Percentiles rank a stretch among this genome's conserved stretches.
These are phyloP conservation scores for Mesochorus sp. DNA, from an alignment of 2,888 invertebrate species.

Conservation along the genomic window DNA sequence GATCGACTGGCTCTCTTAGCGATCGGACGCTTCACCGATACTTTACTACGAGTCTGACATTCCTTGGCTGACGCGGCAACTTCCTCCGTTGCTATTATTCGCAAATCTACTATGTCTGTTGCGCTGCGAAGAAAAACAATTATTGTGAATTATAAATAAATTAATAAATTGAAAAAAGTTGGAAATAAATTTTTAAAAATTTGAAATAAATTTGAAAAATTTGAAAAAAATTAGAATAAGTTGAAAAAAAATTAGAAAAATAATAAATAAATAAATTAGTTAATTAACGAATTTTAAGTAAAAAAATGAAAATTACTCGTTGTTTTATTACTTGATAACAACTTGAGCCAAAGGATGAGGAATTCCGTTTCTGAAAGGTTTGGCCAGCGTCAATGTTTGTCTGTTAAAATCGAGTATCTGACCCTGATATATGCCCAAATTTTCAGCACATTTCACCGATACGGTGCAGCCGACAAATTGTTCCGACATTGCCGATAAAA, in stretches of 20 bases:
- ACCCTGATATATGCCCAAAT: slow-evolving; percentile 91
- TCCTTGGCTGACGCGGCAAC: slow-evolving; percentile 77
- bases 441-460: slow-evolving; percentile 91
- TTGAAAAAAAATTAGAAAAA: background rate
- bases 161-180: too few species aligned
- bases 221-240: background rate
- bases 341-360: slow-evolving; percentile 85
- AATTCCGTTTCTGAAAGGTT: slow-evolving; percentile 92
- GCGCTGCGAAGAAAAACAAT: slow-evolving; percentile 83
- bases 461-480: slow-evolving; percentile 88
- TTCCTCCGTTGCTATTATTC: slow-evolving; percentile 88
- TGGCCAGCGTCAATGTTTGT: slow-evolving; percentile 88
- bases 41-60: slow-evolving; percentile 81
- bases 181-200: too few species aligned
- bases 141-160: slow-evolving; percentile 27
- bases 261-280: too few species aligned
- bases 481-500: slow-evolving; percentile 72
- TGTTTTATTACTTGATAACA: slow-evolving; percentile 84
- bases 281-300: too few species aligned
- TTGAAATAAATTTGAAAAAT: too few species aligned
- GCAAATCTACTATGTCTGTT: slow-evolving; percentile 89
- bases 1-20: slow-evolving; percentile 83
- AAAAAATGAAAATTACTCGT: too few species aligned
- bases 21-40: slow-evolving; percentile 84
- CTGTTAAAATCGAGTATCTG: slow-evolving; percentile 89